These are phyloP conservation scores for Calypte anna DNA, from an alignment of 2,113 vertebrate genomes.

Conservation along the genomic window DNA sequence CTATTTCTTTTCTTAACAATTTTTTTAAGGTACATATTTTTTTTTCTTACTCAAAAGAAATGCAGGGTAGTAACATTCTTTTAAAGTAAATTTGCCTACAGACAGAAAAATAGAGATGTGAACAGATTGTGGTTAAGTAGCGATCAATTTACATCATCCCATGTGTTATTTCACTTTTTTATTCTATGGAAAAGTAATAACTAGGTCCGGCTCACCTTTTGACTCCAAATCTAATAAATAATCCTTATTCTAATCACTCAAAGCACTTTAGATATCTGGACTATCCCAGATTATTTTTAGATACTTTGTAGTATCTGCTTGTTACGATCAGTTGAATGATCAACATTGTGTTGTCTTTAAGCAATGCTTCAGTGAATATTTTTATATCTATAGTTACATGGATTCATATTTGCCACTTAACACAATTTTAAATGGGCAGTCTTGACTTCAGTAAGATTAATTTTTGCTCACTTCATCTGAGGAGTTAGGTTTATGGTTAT, in stretches of 20 bases:
- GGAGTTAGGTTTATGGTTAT: constrained; percentile 39
- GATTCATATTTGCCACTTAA: constrained; percentile 64
- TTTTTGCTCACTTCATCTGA: constrained; percentile 57
- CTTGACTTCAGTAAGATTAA: constrained; percentile 47
- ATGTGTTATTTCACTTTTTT: not conserved
- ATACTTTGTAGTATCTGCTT: constrained; percentile 91
- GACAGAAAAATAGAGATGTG: constrained; percentile 32
- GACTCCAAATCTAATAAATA: constrained; percentile 53
- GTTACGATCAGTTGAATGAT: constrained; percentile 99
- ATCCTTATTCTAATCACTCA: constrained; percentile 80
- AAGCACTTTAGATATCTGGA: constrained; percentile 99
- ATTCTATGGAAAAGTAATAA: not conserved
- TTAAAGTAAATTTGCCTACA: constrained; percentile 40
- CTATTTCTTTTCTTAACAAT: constrained; percentile 36
- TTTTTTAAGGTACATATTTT: constrained; percentile 64
- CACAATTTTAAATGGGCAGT: constrained; percentile 59
- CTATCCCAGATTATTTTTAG: constrained; percentile 88
- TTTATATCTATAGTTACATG: constrained; percentile 73
- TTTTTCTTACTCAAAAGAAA: constrained; percentile 39
- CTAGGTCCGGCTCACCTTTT: constrained; percentile 35
- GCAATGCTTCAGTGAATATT: constrained; percentile 75
- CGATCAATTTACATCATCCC: constrained; percentile 21
- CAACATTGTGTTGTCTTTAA: constrained; percentile 79
- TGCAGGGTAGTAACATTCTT: constrained; percentile 48
- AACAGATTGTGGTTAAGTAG: constrained; percentile 28